These are phyloP conservation scores for Monodelphis domestica DNA, from an alignment of 2,797 vertebrate genomes.

Conservation along the genomic window DNA sequence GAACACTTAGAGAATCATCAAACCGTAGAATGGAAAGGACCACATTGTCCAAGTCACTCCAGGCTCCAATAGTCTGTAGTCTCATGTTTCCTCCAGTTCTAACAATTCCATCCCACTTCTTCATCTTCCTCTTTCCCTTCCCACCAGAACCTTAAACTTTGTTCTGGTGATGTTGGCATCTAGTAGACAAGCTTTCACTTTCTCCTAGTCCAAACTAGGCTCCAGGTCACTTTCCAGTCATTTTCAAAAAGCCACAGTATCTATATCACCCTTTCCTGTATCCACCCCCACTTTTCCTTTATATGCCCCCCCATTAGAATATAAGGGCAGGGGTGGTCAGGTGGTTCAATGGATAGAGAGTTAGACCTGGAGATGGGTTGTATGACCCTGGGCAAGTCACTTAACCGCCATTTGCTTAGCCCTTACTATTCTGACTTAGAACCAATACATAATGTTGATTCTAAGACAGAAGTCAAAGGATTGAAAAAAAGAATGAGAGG, in stretches of 20 bases:
- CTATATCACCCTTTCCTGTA: not conserved
- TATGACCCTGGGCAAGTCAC: no score
- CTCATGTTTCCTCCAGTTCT: not conserved
- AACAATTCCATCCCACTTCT: not conserved
- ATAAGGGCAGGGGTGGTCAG: constrained; percentile 43
- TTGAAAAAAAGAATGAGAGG: not conserved
- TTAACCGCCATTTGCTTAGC: no score
- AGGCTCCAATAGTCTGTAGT: not conserved
- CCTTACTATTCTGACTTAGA: no score
- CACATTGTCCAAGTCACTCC: not conserved
- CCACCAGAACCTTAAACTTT: not conserved
- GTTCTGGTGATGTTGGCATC: not conserved
- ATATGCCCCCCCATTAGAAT: not conserved
- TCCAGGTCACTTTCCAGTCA: not conserved
- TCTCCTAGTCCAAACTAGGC: not conserved
- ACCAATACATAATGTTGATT: no score
- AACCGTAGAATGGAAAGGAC: not conserved
- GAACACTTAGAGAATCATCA: not conserved
- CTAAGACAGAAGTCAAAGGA: no score
- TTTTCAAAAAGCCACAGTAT: not conserved
- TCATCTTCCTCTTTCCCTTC: not conserved
- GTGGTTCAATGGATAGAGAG: no score
- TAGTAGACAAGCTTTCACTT: not conserved
- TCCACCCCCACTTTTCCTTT: not conserved
- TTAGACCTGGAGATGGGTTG: no score